These are phyloP conservation scores for Clistopyga incitator DNA, from an alignment of 2,888 invertebrate genomes.

Conservation along the genomic window DNA sequence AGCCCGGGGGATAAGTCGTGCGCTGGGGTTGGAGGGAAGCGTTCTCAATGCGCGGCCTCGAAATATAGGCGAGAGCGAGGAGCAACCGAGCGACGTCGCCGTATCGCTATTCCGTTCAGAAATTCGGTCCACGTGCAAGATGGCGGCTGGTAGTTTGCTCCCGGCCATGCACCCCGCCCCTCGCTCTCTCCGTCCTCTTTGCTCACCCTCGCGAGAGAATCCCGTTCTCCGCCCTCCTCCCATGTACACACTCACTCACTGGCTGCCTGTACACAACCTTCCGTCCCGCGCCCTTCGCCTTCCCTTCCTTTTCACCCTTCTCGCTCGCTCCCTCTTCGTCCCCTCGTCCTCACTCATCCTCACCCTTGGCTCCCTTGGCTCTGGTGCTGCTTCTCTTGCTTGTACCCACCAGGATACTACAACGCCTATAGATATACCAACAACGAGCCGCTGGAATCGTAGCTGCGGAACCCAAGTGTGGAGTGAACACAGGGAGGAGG, in stretches of 20 bases:
- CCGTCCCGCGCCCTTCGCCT: constrained; percentile 30
- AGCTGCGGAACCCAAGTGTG: constrained; percentile 13
- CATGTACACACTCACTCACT: constrained; percentile 29
- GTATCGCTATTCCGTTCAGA: constrained; percentile 75
- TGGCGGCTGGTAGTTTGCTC: constrained; percentile 83
- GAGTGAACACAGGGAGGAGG: constrained; percentile 49
- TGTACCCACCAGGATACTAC: constrained; percentile 32
- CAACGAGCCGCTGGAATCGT: constrained; percentile 43
- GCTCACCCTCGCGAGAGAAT: constrained; percentile 53
- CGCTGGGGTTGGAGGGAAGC: constrained; percentile 22
- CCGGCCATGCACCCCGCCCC: constrained; percentile 79
- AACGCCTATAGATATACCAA: constrained; percentile 6
- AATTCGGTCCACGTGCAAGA: constrained; percentile 83
- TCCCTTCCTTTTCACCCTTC: constrained; percentile 29
- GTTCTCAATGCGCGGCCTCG: neutral
- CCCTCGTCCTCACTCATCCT: constrained; percentile 61
- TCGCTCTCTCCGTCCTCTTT: constrained; percentile 62
- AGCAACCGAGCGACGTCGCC: constrained; percentile 26
- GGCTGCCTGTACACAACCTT: constrained; percentile 37
- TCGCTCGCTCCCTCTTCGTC: constrained; percentile 53
- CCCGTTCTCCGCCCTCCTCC: constrained; percentile 53
- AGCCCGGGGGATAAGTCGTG: neutral
- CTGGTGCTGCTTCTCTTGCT: constrained; percentile 12
- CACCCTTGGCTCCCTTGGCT: constrained; percentile 14
- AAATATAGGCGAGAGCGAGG: neutral